A percentile compares a stretch with the other conserved stretches of the same genome.
These are phyloP conservation scores for Aphaenogaster rudis DNA, from an alignment of 1,140 invertebrate genomes.

Conservation along the genomic window DNA sequence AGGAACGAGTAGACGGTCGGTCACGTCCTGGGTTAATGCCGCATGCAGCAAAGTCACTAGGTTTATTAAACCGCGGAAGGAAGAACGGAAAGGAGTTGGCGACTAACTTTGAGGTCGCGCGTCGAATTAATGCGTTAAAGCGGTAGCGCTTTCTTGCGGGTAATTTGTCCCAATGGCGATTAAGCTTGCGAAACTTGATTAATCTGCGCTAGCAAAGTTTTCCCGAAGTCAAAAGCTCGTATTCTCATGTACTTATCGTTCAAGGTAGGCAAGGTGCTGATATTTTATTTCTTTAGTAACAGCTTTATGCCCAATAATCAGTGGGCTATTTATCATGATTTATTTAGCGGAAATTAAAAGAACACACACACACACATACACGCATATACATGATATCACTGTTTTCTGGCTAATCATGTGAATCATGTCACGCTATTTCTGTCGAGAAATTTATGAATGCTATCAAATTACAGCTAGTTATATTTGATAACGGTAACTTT, in stretches of 20 bases:
- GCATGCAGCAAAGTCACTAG: slow-evolving; percentile 78
- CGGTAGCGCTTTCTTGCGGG: neutral
- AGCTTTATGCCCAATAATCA: neutral
- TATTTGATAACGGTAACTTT: slow-evolving; percentile 33
- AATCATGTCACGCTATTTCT: neutral
- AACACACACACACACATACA: neutral
- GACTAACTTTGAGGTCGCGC: slow-evolving; percentile 71
- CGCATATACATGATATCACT: neutral
- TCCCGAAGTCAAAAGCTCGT: neutral
- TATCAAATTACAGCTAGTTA: neutral
- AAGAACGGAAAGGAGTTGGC: slow-evolving; percentile 73
- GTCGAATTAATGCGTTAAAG: slow-evolving; percentile 74
- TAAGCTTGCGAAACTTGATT: slow-evolving; percentile 49
- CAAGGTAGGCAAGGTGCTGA: neutral
- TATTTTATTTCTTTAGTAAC: neutral
- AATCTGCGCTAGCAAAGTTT: slow-evolving; percentile 31
- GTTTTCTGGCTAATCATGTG: neutral
- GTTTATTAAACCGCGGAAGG: slow-evolving; percentile 77
- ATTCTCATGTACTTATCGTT: slow-evolving; percentile 6
- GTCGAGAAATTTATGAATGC: neutral
- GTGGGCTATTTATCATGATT: neutral
- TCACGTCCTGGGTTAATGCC: slow-evolving; percentile 80
- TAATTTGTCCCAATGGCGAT: slow-evolving; percentile 16
- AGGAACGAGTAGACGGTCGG: slow-evolving; percentile 73
- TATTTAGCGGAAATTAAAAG: neutral